phyloP scores from a whole-genome alignment of 2,113 vertebrate species.

The Micromys minutus region DNA sequence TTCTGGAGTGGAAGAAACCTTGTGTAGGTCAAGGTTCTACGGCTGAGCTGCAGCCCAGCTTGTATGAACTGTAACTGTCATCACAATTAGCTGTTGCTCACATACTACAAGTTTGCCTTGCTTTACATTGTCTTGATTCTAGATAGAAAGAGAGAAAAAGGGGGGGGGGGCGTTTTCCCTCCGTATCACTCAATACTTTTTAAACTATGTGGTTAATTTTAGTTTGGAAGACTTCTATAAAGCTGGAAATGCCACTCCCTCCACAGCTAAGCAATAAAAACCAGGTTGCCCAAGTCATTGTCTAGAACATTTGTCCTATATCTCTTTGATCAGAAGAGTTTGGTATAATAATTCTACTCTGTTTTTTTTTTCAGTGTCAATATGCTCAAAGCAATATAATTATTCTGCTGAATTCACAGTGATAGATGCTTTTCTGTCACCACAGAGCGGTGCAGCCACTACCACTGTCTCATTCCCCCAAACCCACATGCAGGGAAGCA shows the following conservation, averaged over 20 bases:
- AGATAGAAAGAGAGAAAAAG: too few relatives aligned
- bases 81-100: not conserved
- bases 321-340: not conserved
- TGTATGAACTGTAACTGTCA: not conserved
- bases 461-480: not conserved
- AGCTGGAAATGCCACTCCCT: not conserved
- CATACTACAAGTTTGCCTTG: not conserved
- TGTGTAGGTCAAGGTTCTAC: not conserved
- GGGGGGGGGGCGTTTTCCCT: not conserved
- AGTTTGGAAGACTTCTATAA: not conserved
- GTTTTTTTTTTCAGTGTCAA: not conserved
- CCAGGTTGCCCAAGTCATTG: not conserved
- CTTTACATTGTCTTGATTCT: conserved; percentile 9
- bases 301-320: not conserved
- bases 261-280: not conserved
- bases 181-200: not conserved
- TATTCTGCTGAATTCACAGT: not conserved
- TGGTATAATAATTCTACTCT: not conserved
- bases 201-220: not conserved
- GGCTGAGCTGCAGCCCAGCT: too few relatives aligned
- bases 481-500: not conserved
- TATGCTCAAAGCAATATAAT: not conserved
- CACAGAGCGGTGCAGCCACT: not conserved
- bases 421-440: not conserved
- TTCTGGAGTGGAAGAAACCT: not conserved